A percentile compares a stretch with the other conserved stretches of the same genome.
Conservation (phyloP, 2,113 vertebrate genomes). For the Nothobranchius furzeri region DNA sequence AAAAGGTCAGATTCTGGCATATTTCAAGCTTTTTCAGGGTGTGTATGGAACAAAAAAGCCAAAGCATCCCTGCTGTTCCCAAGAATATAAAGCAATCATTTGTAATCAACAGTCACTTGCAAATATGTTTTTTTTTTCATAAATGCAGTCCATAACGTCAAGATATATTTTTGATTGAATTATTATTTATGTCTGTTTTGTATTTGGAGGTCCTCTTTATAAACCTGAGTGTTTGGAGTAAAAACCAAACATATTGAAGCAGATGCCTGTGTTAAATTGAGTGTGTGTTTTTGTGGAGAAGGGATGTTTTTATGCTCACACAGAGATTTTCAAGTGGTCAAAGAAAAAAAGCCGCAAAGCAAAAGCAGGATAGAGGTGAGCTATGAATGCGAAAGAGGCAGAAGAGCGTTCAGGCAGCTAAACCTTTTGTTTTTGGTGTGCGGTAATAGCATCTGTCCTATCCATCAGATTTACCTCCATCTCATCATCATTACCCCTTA, state of each 20-base stretch:
- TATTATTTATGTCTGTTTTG: background rate
- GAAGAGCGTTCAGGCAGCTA: conserved; percentile 7
- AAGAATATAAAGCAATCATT: background rate
- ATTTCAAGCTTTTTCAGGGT: too few relatives aligned
- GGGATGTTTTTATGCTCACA: background rate
- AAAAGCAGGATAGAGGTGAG: background rate
- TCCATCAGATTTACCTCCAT: conserved; percentile 39
- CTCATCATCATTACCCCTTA: conserved; percentile 35
- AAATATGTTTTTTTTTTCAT: background rate
- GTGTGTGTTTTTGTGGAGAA: background rate
- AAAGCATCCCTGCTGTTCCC: background rate
- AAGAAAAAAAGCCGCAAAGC: background rate
- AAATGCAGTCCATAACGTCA: background rate
- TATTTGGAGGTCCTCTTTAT: conserved; percentile 1
- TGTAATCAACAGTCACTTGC: background rate
- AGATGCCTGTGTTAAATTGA: too few relatives aligned
- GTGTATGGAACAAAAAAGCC: background rate
- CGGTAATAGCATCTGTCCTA: conserved; percentile 25
- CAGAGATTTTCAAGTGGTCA: background rate
- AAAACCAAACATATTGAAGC: too few relatives aligned
- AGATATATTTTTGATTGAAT: background rate
- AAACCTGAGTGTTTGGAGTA: background rate
- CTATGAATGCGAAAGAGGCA: background rate
- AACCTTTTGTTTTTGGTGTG: conserved; percentile 27
- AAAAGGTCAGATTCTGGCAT: too few relatives aligned